Evolutionary conservation across 2,797 vertebrate genomes (phyloP).

Genomic region (Antrozous pallidus): DNA sequence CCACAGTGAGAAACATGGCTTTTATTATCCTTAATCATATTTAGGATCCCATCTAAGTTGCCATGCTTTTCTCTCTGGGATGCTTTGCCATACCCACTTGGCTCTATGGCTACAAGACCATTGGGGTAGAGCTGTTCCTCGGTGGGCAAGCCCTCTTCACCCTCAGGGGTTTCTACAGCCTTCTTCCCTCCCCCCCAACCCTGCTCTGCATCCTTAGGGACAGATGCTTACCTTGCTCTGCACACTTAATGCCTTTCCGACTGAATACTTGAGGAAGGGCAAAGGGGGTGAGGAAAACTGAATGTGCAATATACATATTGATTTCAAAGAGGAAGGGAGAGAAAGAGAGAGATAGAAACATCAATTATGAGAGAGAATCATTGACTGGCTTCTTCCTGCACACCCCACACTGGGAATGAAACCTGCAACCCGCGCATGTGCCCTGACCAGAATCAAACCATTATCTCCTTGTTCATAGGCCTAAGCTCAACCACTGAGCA

Average conservation of each 20-base stretch:
- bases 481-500: too few species aligned
- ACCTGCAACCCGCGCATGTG: too few species aligned
- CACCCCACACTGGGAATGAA: too few species aligned
- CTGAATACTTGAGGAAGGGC: neutral
- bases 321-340: too few species aligned
- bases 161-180: neutral
- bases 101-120: neutral
- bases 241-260: neutral
- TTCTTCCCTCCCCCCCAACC: neutral
- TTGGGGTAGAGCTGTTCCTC: neutral
- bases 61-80: neutral
- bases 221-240: neutral
- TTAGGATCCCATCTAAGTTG: neutral
- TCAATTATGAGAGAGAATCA: too few species aligned
- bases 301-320: neutral
- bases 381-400: too few species aligned
- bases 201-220: neutral
- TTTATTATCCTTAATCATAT: neutral
- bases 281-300: neutral
- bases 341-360: too few species aligned
- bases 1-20: neutral
- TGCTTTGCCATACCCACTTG: neutral
- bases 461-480: too few species aligned
- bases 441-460: too few species aligned
- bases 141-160: neutral